phyloP scores from a whole-genome alignment of 2,113 vertebrate species.

The Genyomyrus donnyi region DNA sequence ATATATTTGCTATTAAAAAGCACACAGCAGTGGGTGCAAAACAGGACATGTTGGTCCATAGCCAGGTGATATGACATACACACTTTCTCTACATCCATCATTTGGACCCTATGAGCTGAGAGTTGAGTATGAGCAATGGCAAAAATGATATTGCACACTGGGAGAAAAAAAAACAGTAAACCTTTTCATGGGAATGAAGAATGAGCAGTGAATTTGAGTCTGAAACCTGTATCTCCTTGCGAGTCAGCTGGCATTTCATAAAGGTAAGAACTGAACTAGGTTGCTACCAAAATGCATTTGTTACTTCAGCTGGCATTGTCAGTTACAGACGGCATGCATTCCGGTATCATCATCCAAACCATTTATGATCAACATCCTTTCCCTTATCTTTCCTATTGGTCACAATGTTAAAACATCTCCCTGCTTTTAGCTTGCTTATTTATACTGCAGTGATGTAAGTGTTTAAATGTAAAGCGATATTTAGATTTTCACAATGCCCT shows the following conservation, averaged over 20 bases:
- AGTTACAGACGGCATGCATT: background rate
- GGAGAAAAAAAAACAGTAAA: background rate
- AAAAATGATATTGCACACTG: constrained; percentile 48
- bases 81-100: constrained; percentile 6
- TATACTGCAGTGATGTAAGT: background rate
- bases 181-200: no score
- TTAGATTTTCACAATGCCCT: background rate
- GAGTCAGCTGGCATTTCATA: background rate
- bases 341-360: background rate
- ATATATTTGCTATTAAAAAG: constrained; percentile 30
- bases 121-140: constrained; percentile 12
- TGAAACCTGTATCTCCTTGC: background rate
- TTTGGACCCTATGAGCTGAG: constrained; percentile 37
- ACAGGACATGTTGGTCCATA: constrained; percentile 15
- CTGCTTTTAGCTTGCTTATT: background rate
- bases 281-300: background rate
- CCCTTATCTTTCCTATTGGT: background rate
- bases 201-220: background rate
- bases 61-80: background rate
- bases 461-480: background rate
- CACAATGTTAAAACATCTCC: background rate
- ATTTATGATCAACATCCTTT: background rate
- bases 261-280: background rate
- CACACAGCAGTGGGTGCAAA: constrained; percentile 19
- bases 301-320: background rate